Base-by-base conservation (phyloP, 2,888 invertebrate genomes). In the Hipparchia semele region DNA sequence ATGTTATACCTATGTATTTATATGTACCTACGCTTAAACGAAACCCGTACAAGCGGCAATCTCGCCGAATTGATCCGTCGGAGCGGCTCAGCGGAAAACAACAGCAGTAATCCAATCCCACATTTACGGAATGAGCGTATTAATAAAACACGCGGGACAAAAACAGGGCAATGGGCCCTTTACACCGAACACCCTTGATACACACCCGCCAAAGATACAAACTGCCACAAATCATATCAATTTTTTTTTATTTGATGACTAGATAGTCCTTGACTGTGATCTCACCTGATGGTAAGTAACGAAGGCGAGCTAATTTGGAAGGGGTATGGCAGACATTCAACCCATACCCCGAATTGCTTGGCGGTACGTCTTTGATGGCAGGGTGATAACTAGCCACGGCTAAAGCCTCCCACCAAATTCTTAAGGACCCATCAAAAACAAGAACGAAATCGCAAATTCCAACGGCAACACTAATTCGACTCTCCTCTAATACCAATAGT, bases 141-240 rank as follows among this genome's bases (percentile, higher is more conserved):
- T 69, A 69, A 69, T 69, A 69, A 69, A 69, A 69, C 69, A 69
- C 69, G 54, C 69, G 69, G 59, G 69, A 69, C 69, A 69, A 69
- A 59, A 68, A 61, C 69, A 69, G 69, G 69, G 60, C 69, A 45
- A 8, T 39, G 58, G 61, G 54, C 69, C 69, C 69, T 69, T 69
- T 61, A 69, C 61, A 23, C 6, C 64, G 33, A 23, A 46, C 59
- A 49, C 23, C 64, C 23, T 10, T 33, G 64, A 33, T 64, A 51
- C 33, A 60, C 39, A 6, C 10, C 33, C 33, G 23, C 12, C 51
- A 33, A 46, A 46, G 62, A 62, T 62, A 13, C 46, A 62, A 46
- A 9, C 12, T 58, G 0, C 53, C 2, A 12, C 10, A 51, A 9
- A 8, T 56, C 23, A 13, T 13, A 13, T n/a, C n/a, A 5, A 12